Evolutionary conservation across 2,888 invertebrate species (phyloP).

Genomic region (Cephus nigrinus): DNA sequence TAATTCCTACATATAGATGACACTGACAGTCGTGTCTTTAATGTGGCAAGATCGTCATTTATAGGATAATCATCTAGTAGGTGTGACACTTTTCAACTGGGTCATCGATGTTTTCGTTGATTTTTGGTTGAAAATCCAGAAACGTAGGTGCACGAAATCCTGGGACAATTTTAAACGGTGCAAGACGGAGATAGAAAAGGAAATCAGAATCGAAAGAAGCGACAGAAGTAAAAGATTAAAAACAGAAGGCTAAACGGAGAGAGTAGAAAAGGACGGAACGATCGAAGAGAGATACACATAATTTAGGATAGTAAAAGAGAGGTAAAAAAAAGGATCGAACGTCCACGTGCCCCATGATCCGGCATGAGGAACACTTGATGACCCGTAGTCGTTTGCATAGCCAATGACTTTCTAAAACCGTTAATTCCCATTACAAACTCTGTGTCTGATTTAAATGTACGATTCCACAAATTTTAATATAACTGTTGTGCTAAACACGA

Average conservation of each 20-base stretch:
- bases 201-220: not conserved
- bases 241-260: not conserved
- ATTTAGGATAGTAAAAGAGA: not conserved
- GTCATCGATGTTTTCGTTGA: not conserved
- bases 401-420: constrained; percentile 56
- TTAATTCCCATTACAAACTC: constrained; percentile 54
- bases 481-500: not conserved
- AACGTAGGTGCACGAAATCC: not conserved
- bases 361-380: not conserved
- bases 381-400: constrained; percentile 9
- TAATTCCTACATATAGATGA: too few relatives aligned
- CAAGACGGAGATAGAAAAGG: not conserved
- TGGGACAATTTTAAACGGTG: not conserved
- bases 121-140: not conserved
- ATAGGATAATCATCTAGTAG: not conserved
- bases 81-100: not conserved
- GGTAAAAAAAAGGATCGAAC: not conserved
- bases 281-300: not conserved
- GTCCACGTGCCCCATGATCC: not conserved
- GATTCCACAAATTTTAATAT: not conserved
- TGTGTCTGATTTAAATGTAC: constrained; percentile 38
- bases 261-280: not conserved
- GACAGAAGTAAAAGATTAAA: not conserved
- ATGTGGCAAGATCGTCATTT: not conserved
- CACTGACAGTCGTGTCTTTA: not conserved